phyloP scores from a whole-genome alignment of 2,113 vertebrate genomes.

The Tursiops truncatus region DNA sequence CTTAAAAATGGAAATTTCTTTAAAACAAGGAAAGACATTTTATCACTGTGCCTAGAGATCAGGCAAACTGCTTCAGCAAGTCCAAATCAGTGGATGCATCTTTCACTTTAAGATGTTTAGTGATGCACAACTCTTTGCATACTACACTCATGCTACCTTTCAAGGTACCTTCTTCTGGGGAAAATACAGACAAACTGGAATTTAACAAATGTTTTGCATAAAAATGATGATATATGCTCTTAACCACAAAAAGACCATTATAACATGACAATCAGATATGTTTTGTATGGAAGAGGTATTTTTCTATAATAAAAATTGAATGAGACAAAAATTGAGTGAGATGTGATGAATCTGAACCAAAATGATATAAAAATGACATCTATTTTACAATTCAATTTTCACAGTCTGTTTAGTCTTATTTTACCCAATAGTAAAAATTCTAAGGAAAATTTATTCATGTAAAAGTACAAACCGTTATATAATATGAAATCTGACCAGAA shows the following conservation, averaged over 20 bases:
- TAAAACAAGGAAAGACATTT: not conserved
- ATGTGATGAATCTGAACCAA: not conserved
- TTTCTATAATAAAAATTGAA: conserved; percentile 38
- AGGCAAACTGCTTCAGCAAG: not conserved
- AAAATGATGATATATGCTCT: not conserved
- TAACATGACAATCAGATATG: not conserved
- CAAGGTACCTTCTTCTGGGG: not conserved
- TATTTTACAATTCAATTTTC: not conserved
- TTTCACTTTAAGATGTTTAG: not conserved
- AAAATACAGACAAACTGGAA: conserved; percentile 33
- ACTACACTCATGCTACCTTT: not conserved
- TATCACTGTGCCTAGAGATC: not conserved
- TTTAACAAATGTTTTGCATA: not conserved
- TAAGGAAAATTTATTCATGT: not conserved
- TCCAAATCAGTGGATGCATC: not conserved
- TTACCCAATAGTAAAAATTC: conserved; percentile 6
- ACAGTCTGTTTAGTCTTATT: conserved; percentile 30
- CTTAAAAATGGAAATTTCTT: not conserved
- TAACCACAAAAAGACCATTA: conserved; percentile 12
- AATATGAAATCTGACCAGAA: not conserved
- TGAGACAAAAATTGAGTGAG: conserved; percentile 55
- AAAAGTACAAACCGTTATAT: not conserved
- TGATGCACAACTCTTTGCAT: not conserved
- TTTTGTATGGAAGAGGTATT: not conserved
- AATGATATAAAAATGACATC: not conserved